phyloP scores from a whole-genome alignment of 2,113 vertebrate species.

The Camarhynchus parvulus region DNA sequence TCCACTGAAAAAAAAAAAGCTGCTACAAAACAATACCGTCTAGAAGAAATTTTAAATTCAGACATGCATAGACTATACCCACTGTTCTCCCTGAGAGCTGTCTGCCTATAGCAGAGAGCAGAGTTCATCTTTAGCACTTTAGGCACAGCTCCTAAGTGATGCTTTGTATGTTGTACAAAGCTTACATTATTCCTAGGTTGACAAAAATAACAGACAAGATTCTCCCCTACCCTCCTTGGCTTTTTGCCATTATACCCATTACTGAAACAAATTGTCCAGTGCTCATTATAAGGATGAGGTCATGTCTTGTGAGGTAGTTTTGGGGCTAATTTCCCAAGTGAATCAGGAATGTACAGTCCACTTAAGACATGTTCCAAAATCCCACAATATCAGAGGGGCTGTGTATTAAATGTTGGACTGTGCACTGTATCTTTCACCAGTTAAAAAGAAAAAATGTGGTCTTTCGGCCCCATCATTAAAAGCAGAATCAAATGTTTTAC shows the following conservation, averaged over 20 bases:
- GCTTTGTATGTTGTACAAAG: slow-evolving; percentile 7
- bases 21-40: not conserved
- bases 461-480: not conserved
- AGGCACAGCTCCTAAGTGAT: not conserved
- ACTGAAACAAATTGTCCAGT: slow-evolving; percentile 25
- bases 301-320: slow-evolving; percentile 13
- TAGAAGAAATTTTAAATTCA: slow-evolving; percentile 2
- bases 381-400: not conserved
- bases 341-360: not conserved
- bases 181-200: slow-evolving; percentile 10
- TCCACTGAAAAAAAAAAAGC: not conserved
- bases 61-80: not conserved
- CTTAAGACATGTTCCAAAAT: not conserved
- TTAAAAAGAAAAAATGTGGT: not conserved
- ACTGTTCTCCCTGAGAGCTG: not conserved
- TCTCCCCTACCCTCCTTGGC: not conserved
- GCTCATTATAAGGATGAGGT: slow-evolving; percentile 46
- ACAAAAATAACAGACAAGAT: slow-evolving; percentile 37
- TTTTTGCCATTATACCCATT: slow-evolving; percentile 49
- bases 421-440: not conserved
- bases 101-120: not conserved
- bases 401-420: not conserved
- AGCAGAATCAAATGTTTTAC: not conserved
- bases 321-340: slow-evolving; percentile 2
- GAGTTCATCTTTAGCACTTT: slow-evolving; percentile 1